Base-by-base conservation (phyloP, 2,888 invertebrate species). In the Zelleria hepariella region DNA sequence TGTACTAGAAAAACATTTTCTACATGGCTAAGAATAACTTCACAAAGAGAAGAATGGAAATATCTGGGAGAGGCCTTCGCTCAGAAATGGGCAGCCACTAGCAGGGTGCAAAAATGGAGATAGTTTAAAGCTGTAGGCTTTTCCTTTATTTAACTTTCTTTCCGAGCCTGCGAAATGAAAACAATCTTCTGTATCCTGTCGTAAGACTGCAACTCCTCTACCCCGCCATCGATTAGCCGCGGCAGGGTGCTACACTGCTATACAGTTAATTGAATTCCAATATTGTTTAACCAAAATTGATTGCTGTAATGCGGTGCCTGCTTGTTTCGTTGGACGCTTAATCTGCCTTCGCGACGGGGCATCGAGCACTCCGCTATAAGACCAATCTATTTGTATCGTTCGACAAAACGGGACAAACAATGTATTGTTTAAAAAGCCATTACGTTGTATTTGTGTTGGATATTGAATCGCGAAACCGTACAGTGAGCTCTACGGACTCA, bases 251-350 rank as follows among this genome's bases (percentile, higher is more conserved):
- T 72, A 72, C 79, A 78, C 58, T 21, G 58, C 58, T 51, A 78
- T 80, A 82, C 80, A 79, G 79, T 82, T 87, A 88, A 89, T 89
- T 88, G 86, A 86, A 88, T 87, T 82, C 83, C 83, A 88, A 87
- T 88, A 88, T 86, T 87, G 86, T 84, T 80, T 82, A 85, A 87
- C 87, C 82, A 78, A 86, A 86, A 86, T 86, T 87, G 85, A 87
- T 87, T 84, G 79, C 75, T 72, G 61, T 59, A 57, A 58, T 58
- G 62, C 58, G 61, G 61, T 57, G n/a, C 52, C 51, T 27, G 20
- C 21, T 20, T 21, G 47, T 20, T 18, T 18, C 8, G 55, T 32
- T 18, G 18, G 24, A 24, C 27, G 51, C 32, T 21, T 24, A 60
- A 63, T 70, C 71, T 68, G 66, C 69, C 68, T 68, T 68, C 67